Conservation (phyloP, 92 coral and sea anemone genomes). For the Blastomussa wellsi region DNA sequence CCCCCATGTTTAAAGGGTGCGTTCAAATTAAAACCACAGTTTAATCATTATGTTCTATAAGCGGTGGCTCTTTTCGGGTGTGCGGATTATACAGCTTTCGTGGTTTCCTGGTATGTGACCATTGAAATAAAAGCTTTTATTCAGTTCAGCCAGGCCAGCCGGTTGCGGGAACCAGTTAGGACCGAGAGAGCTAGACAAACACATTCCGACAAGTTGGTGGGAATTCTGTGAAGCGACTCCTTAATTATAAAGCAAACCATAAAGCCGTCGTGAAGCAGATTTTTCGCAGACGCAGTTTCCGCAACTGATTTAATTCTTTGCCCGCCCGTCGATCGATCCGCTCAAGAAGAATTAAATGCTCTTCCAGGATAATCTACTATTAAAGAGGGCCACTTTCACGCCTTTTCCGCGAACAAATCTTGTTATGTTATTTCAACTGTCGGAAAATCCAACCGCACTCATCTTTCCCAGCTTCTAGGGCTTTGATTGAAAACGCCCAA, state of each 20-base stretch:
- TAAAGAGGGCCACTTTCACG: neutral
- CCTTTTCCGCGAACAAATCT: conserved; percentile 8
- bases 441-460: neutral
- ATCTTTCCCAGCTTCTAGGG: neutral
- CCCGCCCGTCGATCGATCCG: neutral
- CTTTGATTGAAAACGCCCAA: neutral
- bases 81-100: too few species aligned
- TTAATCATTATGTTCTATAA: too few species aligned
- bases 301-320: neutral
- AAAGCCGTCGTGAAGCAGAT: neutral
- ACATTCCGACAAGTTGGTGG: neutral
- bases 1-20: too few species aligned
- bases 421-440: too few species aligned
- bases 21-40: too few species aligned
- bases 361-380: neutral
- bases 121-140: too few species aligned
- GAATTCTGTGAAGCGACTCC: neutral
- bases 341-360: conserved; percentile 10
- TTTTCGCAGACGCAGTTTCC: neutral
- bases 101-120: too few species aligned
- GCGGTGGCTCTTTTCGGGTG: too few species aligned
- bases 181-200: neutral
- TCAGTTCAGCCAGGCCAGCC: too few species aligned
- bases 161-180: too few species aligned
- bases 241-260: neutral